These are phyloP conservation scores for Colaptes auratus DNA, from an alignment of 2,113 vertebrate genomes.

Conservation along the genomic window DNA sequence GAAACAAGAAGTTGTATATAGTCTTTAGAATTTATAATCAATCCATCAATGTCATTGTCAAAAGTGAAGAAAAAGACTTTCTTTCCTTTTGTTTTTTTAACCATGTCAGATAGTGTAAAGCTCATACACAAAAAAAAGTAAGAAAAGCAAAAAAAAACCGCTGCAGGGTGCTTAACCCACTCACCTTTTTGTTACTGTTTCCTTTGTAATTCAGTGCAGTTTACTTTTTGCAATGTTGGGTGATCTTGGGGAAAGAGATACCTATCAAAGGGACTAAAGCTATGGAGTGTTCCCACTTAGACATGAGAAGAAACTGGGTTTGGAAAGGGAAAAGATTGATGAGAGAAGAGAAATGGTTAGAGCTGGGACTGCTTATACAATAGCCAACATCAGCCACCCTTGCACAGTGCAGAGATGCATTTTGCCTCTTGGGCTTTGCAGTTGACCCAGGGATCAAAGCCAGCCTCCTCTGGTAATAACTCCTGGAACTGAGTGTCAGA, in stretches of 20 bases:
- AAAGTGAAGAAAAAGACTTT: background rate
- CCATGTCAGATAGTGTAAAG: background rate
- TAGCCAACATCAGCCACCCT: background rate
- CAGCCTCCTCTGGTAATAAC: background rate
- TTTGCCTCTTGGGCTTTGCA: slow-evolving; percentile 12
- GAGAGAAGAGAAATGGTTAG: background rate
- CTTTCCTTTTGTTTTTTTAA: background rate
- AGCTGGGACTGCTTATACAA: background rate
- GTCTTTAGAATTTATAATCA: background rate
- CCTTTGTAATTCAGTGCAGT: background rate
- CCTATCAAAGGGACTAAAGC: background rate
- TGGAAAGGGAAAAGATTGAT: background rate
- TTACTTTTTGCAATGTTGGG: background rate
- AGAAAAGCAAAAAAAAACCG: background rate
- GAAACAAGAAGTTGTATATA: background rate
- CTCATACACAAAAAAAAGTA: background rate
- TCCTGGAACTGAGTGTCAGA: background rate
- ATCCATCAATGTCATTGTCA: background rate
- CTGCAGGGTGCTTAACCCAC: background rate
- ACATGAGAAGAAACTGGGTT: background rate
- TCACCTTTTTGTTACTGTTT: background rate
- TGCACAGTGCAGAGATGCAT: background rate
- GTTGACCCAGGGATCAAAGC: background rate
- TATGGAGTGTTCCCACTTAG: background rate
- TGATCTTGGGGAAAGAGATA: background rate